phyloP scores from a whole-genome alignment of 64 coral and sea anemone genomes.

The Montipora cactus region DNA sequence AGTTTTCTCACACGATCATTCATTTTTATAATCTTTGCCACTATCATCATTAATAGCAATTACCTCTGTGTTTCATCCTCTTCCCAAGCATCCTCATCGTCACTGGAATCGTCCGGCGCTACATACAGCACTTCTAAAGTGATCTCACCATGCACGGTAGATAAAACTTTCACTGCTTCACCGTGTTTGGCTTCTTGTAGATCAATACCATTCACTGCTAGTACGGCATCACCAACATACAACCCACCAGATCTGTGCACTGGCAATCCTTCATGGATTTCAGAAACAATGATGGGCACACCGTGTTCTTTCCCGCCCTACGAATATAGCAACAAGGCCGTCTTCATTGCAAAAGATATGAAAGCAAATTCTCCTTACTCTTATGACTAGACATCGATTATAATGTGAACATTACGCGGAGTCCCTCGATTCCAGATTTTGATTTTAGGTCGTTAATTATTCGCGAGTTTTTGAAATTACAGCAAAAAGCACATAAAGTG shows the following conservation, averaged over 20 bases:
- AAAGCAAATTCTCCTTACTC: too few species aligned
- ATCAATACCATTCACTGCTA: conserved; percentile 96
- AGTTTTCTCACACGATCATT: too few species aligned
- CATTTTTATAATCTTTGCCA: too few species aligned
- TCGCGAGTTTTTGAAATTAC: too few species aligned
- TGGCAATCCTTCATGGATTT: conserved; percentile 96
- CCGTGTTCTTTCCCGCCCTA: conserved; percentile 99
- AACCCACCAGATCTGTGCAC: conserved; percentile 85
- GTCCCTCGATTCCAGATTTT: too few species aligned
- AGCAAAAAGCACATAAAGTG: too few species aligned
- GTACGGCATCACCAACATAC: conserved; percentile 98
- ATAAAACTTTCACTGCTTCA: conserved; percentile 90
- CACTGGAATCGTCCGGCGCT: conserved; percentile 98
- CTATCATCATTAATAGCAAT: background rate
- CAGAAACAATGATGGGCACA: conserved; percentile 96
- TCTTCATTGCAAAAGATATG: background rate
- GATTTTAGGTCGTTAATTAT: too few species aligned
- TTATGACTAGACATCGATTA: background rate
- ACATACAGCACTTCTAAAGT: conserved; percentile 96
- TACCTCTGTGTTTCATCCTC: conserved; percentile 95
- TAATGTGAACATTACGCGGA: too few species aligned
- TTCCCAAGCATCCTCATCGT: conserved; percentile 91
- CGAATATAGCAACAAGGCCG: background rate
- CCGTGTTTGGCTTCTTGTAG: conserved; percentile 97
- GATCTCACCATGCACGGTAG: conserved; percentile 94